phyloP scores from a whole-genome alignment of 2,888 invertebrate genomes.

The Hirtodrosophila alboralis region DNA sequence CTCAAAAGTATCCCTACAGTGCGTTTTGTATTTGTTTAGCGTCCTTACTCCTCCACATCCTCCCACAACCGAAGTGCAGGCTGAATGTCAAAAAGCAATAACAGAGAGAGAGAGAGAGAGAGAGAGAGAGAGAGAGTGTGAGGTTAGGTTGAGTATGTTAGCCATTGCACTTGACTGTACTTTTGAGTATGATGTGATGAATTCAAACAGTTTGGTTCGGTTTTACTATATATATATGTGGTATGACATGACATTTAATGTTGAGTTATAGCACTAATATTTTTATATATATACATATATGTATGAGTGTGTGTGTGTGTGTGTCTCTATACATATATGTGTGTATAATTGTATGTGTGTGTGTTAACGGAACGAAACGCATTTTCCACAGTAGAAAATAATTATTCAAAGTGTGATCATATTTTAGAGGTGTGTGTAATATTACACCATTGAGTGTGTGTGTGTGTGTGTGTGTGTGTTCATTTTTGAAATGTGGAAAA shows the following conservation, averaged over 20 bases:
- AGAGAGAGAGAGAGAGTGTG: too few relatives aligned
- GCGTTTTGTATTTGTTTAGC: conserved; percentile 23
- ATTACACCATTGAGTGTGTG: too few relatives aligned
- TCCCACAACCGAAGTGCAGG: too few relatives aligned
- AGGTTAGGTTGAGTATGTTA: not conserved
- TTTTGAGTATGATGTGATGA: too few relatives aligned
- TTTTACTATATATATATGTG: too few relatives aligned
- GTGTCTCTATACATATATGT: not conserved
- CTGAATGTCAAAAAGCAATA: too few relatives aligned
- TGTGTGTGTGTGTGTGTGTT: not conserved
- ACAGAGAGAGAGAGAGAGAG: too few relatives aligned
- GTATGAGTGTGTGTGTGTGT: not conserved
- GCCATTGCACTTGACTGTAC: conserved; percentile 1
- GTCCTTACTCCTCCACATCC: too few relatives aligned
- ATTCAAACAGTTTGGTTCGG: conserved; percentile 7
- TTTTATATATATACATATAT: not conserved
- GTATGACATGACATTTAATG: too few relatives aligned
- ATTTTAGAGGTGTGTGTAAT: too few relatives aligned
- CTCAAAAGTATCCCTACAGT: conserved; percentile 32
- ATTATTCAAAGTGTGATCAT: too few relatives aligned
- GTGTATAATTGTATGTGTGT: not conserved
- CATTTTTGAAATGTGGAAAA: conserved; percentile 16
- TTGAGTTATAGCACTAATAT: conserved; percentile 2
- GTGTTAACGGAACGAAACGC: conserved; percentile 13
- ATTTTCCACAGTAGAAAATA: conserved; percentile 18